A percentile compares a stretch with the other conserved stretches of the same genome.
Evolutionary conservation across 2,888 invertebrate genomes (phyloP).

Genomic region (Matsumyia berberina): DNA sequence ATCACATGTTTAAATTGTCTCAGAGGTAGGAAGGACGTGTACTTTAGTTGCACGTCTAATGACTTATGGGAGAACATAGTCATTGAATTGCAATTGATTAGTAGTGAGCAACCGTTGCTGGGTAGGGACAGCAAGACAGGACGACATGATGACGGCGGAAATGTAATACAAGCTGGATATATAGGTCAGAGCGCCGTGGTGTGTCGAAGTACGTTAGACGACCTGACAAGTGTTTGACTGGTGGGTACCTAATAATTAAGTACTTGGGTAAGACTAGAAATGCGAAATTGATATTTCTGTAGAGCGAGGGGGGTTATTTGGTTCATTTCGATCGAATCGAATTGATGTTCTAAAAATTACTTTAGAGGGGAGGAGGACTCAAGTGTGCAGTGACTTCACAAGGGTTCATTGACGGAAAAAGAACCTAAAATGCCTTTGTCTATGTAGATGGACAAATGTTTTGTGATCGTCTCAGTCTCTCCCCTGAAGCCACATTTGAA

Average conservation of each 20-base stretch:
- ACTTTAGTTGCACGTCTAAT: slow-evolving; percentile 55
- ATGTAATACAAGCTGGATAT: slow-evolving; percentile 31
- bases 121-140: not conserved
- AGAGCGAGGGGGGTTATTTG: too few relatives aligned
- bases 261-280: slow-evolving; percentile 10
- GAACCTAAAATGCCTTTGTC: too few relatives aligned
- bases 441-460: too few relatives aligned
- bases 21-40: slow-evolving; percentile 43
- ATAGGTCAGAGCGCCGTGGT: slow-evolving; percentile 40
- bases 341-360: too few relatives aligned
- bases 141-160: slow-evolving; percentile 17
- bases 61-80: slow-evolving; percentile 28
- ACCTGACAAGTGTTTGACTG: slow-evolving; percentile 35
- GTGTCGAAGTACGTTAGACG: slow-evolving; percentile 1
- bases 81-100: slow-evolving; percentile 59
- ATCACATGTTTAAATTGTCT: slow-evolving; percentile 54
- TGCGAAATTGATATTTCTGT: not conserved
- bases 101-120: too few relatives aligned
- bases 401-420: too few relatives aligned
- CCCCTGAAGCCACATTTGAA: too few relatives aligned
- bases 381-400: too few relatives aligned
- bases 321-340: too few relatives aligned
- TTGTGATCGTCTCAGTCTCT: too few relatives aligned
- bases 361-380: too few relatives aligned
- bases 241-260: slow-evolving; percentile 17